Percentiles rank a stretch among this genome's conserved stretches.
phyloP scores from a whole-genome alignment of 2,113 vertebrate species.

The Lagopus leucura region DNA sequence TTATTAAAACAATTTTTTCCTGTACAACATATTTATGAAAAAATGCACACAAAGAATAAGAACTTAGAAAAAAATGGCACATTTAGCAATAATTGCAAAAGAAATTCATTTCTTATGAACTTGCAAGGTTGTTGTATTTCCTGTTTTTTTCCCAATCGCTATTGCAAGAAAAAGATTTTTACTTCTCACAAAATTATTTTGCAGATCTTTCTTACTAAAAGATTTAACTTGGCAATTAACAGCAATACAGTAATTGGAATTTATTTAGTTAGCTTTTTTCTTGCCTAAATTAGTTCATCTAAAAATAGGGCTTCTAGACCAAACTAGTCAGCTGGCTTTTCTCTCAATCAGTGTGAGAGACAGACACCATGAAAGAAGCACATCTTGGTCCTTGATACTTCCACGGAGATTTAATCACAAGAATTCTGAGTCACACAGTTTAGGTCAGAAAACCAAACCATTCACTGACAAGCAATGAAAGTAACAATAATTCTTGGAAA shows the following conservation, averaged over 20 bases:
- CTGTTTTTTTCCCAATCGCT: not conserved
- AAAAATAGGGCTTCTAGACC: not conserved
- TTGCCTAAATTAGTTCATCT: not conserved
- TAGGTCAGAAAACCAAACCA: not conserved
- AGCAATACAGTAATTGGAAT: not conserved
- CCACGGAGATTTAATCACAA: not conserved
- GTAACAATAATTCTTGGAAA: not conserved
- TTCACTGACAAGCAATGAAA: not conserved
- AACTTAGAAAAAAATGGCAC: not conserved
- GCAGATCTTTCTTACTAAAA: not conserved
- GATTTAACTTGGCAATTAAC: not conserved
- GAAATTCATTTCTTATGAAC: not conserved
- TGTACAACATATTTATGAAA: not conserved
- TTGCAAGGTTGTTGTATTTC: not conserved
- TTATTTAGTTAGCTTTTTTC: not conserved
- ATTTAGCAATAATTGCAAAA: not conserved
- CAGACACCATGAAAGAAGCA: not conserved
- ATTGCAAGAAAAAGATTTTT: not conserved
- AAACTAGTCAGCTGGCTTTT: not conserved
- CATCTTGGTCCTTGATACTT: not conserved
- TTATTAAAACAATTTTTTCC: slow-evolving; percentile 2
- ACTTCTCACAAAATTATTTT: not conserved
- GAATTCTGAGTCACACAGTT: not conserved
- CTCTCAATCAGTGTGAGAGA: not conserved
- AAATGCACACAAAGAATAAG: not conserved